These are phyloP conservation scores for Lasioglossum baleicum DNA, from an alignment of 1,140 invertebrate species.

Conservation along the genomic window DNA sequence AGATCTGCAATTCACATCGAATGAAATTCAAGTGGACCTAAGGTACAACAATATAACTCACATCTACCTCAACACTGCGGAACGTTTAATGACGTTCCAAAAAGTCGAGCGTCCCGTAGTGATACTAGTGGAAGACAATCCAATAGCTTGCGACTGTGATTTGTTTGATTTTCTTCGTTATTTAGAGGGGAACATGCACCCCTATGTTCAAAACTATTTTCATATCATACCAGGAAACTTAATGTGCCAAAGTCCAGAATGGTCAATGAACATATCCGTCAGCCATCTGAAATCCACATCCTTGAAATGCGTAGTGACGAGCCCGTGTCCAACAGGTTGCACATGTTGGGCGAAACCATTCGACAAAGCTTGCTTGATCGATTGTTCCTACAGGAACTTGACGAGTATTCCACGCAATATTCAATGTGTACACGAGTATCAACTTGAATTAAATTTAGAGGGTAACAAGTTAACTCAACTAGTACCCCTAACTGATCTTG, in stretches of 20 bases:
- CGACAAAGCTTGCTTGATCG: conserved; percentile 77
- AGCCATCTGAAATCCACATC: conserved; percentile 52
- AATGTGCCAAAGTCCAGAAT: conserved; percentile 70
- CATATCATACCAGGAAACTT: conserved; percentile 73
- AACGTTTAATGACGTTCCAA: conserved; percentile 38
- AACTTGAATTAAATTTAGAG: conserved; percentile 79
- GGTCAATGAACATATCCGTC: conserved; percentile 57
- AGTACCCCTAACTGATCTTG: conserved; percentile 57
- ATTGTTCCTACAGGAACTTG: conserved; percentile 79
- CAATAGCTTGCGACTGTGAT: conserved; percentile 84
- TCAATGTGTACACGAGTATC: conserved; percentile 47
- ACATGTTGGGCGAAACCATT: conserved; percentile 76
- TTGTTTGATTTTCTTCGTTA: conserved; percentile 81
- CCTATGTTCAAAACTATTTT: conserved; percentile 70
- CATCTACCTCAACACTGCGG: conserved; percentile 71
- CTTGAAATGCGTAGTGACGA: conserved; percentile 50
- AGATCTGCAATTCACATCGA: conserved; percentile 51
- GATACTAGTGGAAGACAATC: conserved; percentile 82
- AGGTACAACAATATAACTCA: conserved; percentile 80
- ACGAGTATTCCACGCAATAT: conserved; percentile 70
- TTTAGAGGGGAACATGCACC: conserved; percentile 70
- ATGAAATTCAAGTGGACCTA: conserved; percentile 76
- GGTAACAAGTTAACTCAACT: conserved; percentile 78
- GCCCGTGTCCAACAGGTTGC: conserved; percentile 79
- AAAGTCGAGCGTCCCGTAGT: conserved; percentile 54